These are phyloP conservation scores for Lethrus apterus DNA, from an alignment of 1,140 invertebrate genomes.

Conservation along the genomic window DNA sequence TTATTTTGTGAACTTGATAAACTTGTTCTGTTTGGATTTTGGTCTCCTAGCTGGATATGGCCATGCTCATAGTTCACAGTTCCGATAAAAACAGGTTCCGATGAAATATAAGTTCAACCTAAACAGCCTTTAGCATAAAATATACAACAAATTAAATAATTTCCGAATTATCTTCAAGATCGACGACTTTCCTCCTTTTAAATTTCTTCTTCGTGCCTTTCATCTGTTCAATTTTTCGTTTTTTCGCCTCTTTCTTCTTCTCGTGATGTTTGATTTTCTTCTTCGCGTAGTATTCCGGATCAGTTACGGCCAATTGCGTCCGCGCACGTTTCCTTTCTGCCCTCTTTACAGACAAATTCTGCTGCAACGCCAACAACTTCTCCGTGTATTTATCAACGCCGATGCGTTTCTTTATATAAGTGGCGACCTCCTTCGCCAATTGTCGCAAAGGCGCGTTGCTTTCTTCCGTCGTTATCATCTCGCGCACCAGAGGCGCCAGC, in stretches of 20 bases:
- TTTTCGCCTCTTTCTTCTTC: slow-evolving; percentile 68
- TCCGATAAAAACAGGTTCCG: no score
- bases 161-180: slow-evolving; percentile 24
- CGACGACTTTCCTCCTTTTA: slow-evolving; percentile 29
- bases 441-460: slow-evolving; percentile 48
- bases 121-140: slow-evolving; percentile 1
- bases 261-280: slow-evolving; percentile 67
- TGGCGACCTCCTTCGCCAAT: slow-evolving; percentile 57
- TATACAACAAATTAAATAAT: slow-evolving; percentile 7
- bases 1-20: no score
- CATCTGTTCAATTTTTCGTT: slow-evolving; percentile 53
- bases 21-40: no score
- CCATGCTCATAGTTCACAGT: no score
- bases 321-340: slow-evolving; percentile 58
- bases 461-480: slow-evolving; percentile 54
- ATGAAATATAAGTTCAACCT: no score
- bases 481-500: slow-evolving; percentile 59
- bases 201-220: slow-evolving; percentile 39
- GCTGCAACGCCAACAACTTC: slow-evolving; percentile 50
- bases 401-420: slow-evolving; percentile 57
- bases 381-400: slow-evolving; percentile 57
- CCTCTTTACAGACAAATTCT: slow-evolving; percentile 52
- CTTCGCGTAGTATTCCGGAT: slow-evolving; percentile 69
- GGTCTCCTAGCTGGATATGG: no score
- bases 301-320: slow-evolving; percentile 60